Base-by-base conservation (phyloP, 2,888 invertebrate species). In the Apotomis betuletana region DNA sequence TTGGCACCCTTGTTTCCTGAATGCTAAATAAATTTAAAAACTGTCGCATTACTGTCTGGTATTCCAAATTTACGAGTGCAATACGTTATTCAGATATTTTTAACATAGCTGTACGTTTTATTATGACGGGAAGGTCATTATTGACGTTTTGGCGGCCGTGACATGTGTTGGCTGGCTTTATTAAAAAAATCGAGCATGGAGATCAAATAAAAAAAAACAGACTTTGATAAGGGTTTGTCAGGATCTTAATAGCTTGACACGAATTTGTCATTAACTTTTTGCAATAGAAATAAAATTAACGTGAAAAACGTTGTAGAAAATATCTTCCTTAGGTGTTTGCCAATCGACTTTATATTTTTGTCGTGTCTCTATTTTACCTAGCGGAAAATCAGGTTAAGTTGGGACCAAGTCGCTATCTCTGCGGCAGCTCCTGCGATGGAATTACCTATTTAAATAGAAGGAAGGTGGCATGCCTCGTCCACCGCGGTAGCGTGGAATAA, bases 261-360 rank as follows among this genome's bases (percentile, higher is more conserved):
- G 71, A 41, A 71, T 67, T 67, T 58, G 65, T 67, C 51, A 71
- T 67, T 71, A 61, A 52, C 52, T 71, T 71, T 71, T 71, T 62
- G 62, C 55, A 44, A 49, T 57, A 6, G 55, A 60, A 60, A 55
- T 49, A 49, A 69, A 63, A 52, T 67, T 44, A 60, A 27, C 9
- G 59, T 12, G 68, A 54, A 54, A 69, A 27, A 15, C 27, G 46
- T 55, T 52, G 54, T 38, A 15, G 36, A 67, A 67, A 61, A 27
- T 36, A 36, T 38, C 10, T 60, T 55, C 9, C 15, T 60, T 41
- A 41, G 38, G 55, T 61, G 36, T 36, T 55, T 36, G 41, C 49
- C 15, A 58, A 57, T 51, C 15, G 15, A 13, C 15, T 13, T 54
- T 51, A 52, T 61, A 55, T 55, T 49, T 58, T 67, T 60, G 46